These are phyloP conservation scores for Globodera rostochiensis DNA, from an alignment of 1,140 invertebrate genomes.

Conservation along the genomic window DNA sequence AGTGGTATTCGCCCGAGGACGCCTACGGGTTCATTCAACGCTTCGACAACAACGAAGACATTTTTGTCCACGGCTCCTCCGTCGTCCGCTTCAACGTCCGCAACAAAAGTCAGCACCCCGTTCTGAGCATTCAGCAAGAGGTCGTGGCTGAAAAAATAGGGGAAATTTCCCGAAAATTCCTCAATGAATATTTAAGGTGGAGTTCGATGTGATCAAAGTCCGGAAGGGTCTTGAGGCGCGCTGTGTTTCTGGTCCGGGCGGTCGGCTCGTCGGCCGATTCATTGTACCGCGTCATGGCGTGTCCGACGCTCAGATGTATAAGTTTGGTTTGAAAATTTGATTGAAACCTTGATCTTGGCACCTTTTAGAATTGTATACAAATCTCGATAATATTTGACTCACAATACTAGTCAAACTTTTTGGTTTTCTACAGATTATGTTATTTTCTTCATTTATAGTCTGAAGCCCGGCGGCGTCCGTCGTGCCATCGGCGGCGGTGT, in stretches of 20 bases:
- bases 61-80: not conserved
- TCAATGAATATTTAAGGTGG: not conserved
- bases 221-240: not conserved
- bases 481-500: not conserved
- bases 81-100: not conserved
- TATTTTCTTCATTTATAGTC: not conserved
- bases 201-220: constrained; percentile 1
- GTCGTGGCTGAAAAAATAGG: not conserved
- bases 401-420: too few relatives aligned
- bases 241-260: not conserved
- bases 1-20: not conserved
- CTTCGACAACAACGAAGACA: not conserved
- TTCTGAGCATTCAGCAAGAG: not conserved
- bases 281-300: not conserved
- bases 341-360: too few relatives aligned
- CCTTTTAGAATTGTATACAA: too few relatives aligned
- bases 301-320: too few relatives aligned
- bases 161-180: too few relatives aligned
- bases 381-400: too few relatives aligned
- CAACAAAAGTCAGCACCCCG: not conserved
- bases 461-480: not conserved
- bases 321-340: too few relatives aligned
- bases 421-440: too few relatives aligned
- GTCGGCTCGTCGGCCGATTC: not conserved
- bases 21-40: not conserved